These are phyloP conservation scores for Helicoverpa assulta DNA, from an alignment of 2,888 invertebrate species.

Conservation along the genomic window DNA sequence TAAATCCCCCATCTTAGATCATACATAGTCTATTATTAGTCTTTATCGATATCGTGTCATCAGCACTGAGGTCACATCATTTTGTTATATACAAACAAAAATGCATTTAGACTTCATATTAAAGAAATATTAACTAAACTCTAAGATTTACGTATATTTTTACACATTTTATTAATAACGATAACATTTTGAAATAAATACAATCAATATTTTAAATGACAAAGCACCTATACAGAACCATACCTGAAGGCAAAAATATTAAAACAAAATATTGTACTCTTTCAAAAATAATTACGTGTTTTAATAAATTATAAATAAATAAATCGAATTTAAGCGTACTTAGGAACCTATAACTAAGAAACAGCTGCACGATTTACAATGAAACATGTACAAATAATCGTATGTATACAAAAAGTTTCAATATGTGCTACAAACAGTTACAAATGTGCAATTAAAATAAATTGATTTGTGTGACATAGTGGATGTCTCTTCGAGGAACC, in stretches of 20 bases:
- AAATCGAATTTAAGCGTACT: slow-evolving; percentile 59
- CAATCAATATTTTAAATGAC: slow-evolving; percentile 27
- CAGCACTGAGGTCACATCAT: slow-evolving; percentile 22
- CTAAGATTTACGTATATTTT: slow-evolving; percentile 33
- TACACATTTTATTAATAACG: slow-evolving; percentile 10
- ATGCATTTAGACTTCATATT: slow-evolving; percentile 4
- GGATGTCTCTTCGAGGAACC: not conserved
- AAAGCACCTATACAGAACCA: slow-evolving; percentile 48
- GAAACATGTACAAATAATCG: slow-evolving; percentile 4
- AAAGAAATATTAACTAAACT: slow-evolving; percentile 11
- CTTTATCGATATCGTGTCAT: slow-evolving; percentile 20
- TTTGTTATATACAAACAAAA: slow-evolving; percentile 48
- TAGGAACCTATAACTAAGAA: slow-evolving; percentile 52
- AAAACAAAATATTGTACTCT: slow-evolving; percentile 56
- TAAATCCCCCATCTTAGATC: slow-evolving; percentile 2
- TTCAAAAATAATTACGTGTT: slow-evolving; percentile 32
- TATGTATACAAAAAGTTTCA: slow-evolving; percentile 10
- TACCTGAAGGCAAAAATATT: slow-evolving; percentile 9
- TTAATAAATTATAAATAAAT: slow-evolving; percentile 39
- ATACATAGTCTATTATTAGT: not conserved
- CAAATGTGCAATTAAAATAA: slow-evolving; percentile 53
- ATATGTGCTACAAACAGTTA: slow-evolving; percentile 22
- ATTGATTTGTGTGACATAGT: slow-evolving; percentile 31
- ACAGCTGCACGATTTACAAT: slow-evolving; percentile 50
- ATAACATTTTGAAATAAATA: not conserved